Conservation (phyloP, 2,797 vertebrate species). For the Cossypha niveicapilla region DNA sequence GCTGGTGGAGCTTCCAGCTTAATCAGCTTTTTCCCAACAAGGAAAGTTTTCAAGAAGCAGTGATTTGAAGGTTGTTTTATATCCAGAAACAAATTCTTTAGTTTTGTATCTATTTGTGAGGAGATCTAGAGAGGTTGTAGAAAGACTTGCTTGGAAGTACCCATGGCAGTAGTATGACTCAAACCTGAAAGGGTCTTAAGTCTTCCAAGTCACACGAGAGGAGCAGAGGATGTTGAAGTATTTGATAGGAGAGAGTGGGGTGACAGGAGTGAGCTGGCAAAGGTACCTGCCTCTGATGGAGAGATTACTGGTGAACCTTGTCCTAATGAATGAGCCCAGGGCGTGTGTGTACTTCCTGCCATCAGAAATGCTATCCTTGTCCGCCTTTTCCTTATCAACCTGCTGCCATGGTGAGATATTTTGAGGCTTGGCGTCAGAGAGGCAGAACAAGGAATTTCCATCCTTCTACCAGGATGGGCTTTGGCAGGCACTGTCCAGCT, state of each 20-base stretch:
- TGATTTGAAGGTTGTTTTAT: background rate
- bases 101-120: background rate
- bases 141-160: background rate
- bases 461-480: rapidly evolving
- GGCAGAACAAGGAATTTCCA: background rate
- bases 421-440: background rate
- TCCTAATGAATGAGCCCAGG: rapidly evolving
- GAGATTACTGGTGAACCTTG: background rate
- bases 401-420: background rate
- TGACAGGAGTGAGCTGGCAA: background rate
- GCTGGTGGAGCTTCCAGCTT: background rate
- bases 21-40: background rate
- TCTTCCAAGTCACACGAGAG: background rate
- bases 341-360: background rate
- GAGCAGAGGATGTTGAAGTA: background rate
- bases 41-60: background rate
- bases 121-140: background rate
- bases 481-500: rapidly evolving
- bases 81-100: background rate
- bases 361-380: background rate
- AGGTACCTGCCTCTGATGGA: background rate
- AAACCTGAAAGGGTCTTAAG: background rate
- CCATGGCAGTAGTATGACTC: background rate
- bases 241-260: background rate
- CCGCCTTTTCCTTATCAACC: background rate